phyloP scores from a whole-genome alignment of 2,888 invertebrate species.

The Creontiades dilutus region DNA sequence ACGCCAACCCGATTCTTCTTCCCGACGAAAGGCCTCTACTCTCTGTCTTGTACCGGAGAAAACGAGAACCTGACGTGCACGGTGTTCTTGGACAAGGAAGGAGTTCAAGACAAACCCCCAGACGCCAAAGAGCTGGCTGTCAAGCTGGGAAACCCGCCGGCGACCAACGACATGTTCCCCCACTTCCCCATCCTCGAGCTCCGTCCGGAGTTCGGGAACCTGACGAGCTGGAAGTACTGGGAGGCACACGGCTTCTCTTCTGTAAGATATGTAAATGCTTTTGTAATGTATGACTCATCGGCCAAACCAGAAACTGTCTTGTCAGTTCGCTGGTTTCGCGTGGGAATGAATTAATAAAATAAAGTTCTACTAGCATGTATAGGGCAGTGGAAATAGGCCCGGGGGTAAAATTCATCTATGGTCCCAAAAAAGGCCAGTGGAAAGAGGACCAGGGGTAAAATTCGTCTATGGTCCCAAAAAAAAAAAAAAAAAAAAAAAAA shows the following conservation, averaged over 20 bases:
- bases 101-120: slow-evolving; percentile 35
- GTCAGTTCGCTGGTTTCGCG: too few relatives aligned
- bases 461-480: too few relatives aligned
- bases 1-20: slow-evolving; percentile 82
- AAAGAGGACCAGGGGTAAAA: too few relatives aligned
- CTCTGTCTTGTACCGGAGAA: slow-evolving; percentile 75
- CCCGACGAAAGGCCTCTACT: slow-evolving; percentile 81
- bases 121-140: slow-evolving; percentile 57
- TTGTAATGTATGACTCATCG: too few relatives aligned
- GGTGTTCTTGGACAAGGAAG: slow-evolving; percentile 64
- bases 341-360: too few relatives aligned
- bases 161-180: slow-evolving; percentile 56
- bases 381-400: too few relatives aligned
- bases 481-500: too few relatives aligned
- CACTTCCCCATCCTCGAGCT: slow-evolving; percentile 61
- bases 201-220: slow-evolving; percentile 62
- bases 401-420: too few relatives aligned
- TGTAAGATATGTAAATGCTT: slow-evolving; percentile 24
- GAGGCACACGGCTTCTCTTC: slow-evolving; percentile 51
- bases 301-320: too few relatives aligned
- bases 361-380: too few relatives aligned
- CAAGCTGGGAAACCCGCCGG: slow-evolving; percentile 51
- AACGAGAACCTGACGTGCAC: slow-evolving; percentile 63
- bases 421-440: too few relatives aligned
- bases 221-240: slow-evolving; percentile 68